Evolutionary conservation across 2,888 invertebrate species (phyloP).

Genomic region (Iselma pallidipennis): DNA sequence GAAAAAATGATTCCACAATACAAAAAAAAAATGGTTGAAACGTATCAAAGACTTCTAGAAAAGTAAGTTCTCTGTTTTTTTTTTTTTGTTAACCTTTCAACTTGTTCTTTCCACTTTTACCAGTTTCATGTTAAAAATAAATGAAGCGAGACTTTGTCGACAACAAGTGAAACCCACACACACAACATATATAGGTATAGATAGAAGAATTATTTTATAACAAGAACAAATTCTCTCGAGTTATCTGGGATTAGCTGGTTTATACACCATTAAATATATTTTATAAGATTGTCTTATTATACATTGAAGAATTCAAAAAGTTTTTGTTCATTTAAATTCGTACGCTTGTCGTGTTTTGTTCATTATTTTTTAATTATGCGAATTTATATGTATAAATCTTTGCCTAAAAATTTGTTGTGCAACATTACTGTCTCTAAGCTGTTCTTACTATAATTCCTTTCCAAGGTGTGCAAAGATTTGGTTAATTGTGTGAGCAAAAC

Average conservation of each 20-base stretch:
- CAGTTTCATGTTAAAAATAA: conserved; percentile 18
- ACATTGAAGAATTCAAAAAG: neutral
- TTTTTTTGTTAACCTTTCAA: conserved; percentile 13
- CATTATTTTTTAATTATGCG: conserved; percentile 11
- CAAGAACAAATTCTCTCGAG: neutral
- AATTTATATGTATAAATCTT: conserved; percentile 9
- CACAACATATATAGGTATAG: too few species aligned
- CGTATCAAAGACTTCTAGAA: conserved; percentile 12
- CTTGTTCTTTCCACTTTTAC: conserved; percentile 15
- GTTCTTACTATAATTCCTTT: conserved; percentile 16
- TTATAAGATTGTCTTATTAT: too few species aligned
- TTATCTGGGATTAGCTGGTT: too few species aligned
- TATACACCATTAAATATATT: too few species aligned
- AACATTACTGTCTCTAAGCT: conserved; percentile 24
- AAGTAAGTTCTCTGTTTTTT: conserved; percentile 19
- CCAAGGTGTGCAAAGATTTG: conserved; percentile 35
- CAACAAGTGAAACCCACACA: neutral
- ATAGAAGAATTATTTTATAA: neutral
- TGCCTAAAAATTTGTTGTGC: conserved; percentile 7
- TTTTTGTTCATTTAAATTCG: too few species aligned
- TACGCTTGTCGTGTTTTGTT: too few species aligned
- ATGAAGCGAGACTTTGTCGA: conserved; percentile 1
- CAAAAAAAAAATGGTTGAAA: conserved; percentile 20
- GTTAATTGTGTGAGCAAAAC: conserved; percentile 44
- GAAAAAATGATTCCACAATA: conserved; percentile 16